phyloP scores from a whole-genome alignment of 2,113 vertebrate genomes.

The Urocolius indicus region DNA sequence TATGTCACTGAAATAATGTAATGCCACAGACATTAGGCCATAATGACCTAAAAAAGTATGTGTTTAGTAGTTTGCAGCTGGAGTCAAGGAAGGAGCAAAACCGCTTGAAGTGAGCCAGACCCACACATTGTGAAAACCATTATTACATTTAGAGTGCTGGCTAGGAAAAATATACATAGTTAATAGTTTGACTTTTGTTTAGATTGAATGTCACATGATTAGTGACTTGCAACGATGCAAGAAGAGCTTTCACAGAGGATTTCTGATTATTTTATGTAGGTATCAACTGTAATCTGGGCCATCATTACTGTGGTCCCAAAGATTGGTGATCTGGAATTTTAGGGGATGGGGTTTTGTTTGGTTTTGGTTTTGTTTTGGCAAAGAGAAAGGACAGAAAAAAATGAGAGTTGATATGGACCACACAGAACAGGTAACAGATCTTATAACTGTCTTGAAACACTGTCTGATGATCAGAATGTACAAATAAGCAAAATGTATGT shows the following conservation, averaged over 20 bases:
- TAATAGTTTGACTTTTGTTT: constrained; percentile 28
- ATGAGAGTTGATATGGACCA: not conserved
- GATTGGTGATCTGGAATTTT: not conserved
- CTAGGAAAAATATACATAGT: constrained; percentile 21
- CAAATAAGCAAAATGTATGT: not conserved
- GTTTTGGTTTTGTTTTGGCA: not conserved
- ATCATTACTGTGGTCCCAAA: not conserved
- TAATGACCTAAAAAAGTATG: constrained; percentile 83
- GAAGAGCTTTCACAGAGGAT: not conserved
- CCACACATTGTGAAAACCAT: constrained; percentile 63
- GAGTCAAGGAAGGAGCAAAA: constrained; percentile 71
- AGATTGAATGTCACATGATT: constrained; percentile 9
- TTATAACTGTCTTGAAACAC: not conserved
- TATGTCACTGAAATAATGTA: constrained; percentile 82
- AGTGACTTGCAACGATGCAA: not conserved
- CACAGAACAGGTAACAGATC: not conserved
- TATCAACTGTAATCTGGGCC: not conserved
- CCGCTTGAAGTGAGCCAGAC: constrained; percentile 77
- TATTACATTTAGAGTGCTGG: constrained; percentile 35
- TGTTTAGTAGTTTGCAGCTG: constrained; percentile 84
- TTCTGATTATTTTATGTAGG: not conserved
- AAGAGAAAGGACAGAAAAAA: not conserved
- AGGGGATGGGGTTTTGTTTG: not conserved
- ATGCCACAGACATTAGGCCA: constrained; percentile 80
- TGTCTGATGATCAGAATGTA: not conserved